phyloP scores from a whole-genome alignment of 1,140 invertebrate genomes.

The Acyrthosiphon pisum region DNA sequence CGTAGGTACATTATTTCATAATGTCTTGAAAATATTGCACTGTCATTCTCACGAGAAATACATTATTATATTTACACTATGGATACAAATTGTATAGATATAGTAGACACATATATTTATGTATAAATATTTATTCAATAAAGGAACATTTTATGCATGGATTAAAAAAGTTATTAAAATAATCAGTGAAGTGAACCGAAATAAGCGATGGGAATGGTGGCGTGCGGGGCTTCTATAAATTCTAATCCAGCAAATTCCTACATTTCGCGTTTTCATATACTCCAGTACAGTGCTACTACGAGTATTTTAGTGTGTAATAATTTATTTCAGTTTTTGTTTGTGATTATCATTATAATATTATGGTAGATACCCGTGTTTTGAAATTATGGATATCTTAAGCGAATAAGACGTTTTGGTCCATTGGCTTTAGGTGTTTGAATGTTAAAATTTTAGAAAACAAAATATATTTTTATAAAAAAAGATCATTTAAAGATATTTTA shows the following conservation, averaged over 20 bases:
- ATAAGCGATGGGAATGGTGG: neutral
- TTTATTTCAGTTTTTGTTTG: neutral
- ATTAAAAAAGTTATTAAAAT: conserved; percentile 1
- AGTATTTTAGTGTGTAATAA: no score
- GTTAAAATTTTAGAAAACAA: no score
- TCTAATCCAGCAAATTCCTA: neutral
- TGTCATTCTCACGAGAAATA: neutral
- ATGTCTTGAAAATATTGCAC: conserved; percentile 1
- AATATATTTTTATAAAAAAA: no score
- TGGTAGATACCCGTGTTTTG: neutral
- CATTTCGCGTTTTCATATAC: neutral
- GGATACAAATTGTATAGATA: neutral
- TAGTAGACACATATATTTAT: neutral
- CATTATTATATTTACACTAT: neutral
- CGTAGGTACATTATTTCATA: neutral
- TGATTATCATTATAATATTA: neutral
- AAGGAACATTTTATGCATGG: neutral
- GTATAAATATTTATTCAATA: neutral
- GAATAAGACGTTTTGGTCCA: neutral
- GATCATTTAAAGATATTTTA: no score
- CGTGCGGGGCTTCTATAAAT: neutral
- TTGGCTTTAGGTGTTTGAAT: neutral
- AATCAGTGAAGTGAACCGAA: neutral
- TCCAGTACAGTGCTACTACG: neutral
- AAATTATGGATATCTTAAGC: neutral